Conservation (phyloP, 2,797 vertebrate genomes). For the Argya squamiceps region DNA sequence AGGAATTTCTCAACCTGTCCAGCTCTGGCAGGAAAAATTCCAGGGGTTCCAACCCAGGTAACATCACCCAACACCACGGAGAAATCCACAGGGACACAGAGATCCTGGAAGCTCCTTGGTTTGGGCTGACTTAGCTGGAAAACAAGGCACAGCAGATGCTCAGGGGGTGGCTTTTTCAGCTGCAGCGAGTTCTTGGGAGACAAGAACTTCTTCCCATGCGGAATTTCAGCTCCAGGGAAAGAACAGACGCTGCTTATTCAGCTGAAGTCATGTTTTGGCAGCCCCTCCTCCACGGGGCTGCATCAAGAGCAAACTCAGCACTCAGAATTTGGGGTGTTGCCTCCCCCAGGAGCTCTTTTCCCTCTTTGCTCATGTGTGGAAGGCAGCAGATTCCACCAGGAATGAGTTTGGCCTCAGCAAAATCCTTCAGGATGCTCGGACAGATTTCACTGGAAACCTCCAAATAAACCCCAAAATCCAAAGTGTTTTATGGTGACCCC, state of each 20-base stretch:
- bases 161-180: constrained; percentile 25
- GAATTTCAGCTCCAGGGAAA: constrained; percentile 15
- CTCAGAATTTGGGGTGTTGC: background rate
- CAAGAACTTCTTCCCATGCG: background rate
- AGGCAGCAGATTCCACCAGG: background rate
- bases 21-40: background rate
- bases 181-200: background rate
- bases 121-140: background rate
- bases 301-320: background rate
- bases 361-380: background rate
- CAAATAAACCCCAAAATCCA: background rate
- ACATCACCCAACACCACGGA: rapidly evolving
- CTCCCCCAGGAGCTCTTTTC: background rate
- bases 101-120: background rate
- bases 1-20: too few species aligned
- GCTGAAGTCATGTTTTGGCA: constrained; percentile 16
- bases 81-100: background rate
- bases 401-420: background rate
- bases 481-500: background rate
- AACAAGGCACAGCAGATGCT: constrained; percentile 13
- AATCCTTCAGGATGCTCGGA: background rate
- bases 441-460: background rate
- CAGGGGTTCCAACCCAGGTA: background rate
- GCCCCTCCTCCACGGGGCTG: background rate
- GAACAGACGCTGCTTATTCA: constrained; percentile 39